These are phyloP conservation scores for Styela plicata DNA, from an alignment of 23 tunicate species.

Conservation along the genomic window DNA sequence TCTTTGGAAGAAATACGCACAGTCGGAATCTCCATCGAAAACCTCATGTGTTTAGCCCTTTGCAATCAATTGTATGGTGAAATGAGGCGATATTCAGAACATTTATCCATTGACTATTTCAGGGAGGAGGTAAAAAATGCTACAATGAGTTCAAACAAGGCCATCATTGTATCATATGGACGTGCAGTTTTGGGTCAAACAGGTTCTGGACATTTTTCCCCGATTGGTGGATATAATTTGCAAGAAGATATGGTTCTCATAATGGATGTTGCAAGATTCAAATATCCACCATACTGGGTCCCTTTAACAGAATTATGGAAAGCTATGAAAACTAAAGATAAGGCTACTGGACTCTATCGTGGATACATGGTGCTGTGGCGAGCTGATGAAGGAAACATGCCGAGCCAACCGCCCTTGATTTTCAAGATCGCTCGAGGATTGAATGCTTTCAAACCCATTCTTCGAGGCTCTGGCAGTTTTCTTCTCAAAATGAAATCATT, in stretches of 20 bases:
- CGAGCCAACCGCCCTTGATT: constrained; percentile 57
- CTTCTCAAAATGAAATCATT: constrained; percentile 21
- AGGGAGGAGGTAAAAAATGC: constrained; percentile 52
- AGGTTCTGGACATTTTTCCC: constrained; percentile 75
- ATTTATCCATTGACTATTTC: constrained; percentile 4
- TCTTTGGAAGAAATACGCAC: constrained; percentile 41
- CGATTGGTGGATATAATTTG: constrained; percentile 66
- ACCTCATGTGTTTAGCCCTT: constrained; percentile 60
- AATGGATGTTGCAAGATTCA: constrained; percentile 70
- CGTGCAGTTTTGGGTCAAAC: constrained; percentile 51
- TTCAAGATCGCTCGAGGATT: constrained; percentile 44
- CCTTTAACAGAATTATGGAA: constrained; percentile 36
- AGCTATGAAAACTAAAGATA: constrained; percentile 30
- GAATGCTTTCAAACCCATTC: constrained; percentile 30
- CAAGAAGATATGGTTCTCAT: constrained; percentile 48
- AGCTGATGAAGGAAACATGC: neutral
- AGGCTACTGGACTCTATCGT: constrained; percentile 41
- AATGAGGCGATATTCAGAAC: constrained; percentile 22
- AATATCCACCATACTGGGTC: constrained; percentile 76
- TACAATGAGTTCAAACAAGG: constrained; percentile 17
- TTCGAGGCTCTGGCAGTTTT: constrained; percentile 22
- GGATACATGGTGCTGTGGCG: constrained; percentile 53
- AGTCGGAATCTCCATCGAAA: constrained; percentile 38
- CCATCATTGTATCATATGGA: constrained; percentile 52
- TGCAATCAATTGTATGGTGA: constrained; percentile 66